Conservation (phyloP, 1,140 invertebrate species). For the Maniola jurtina region DNA sequence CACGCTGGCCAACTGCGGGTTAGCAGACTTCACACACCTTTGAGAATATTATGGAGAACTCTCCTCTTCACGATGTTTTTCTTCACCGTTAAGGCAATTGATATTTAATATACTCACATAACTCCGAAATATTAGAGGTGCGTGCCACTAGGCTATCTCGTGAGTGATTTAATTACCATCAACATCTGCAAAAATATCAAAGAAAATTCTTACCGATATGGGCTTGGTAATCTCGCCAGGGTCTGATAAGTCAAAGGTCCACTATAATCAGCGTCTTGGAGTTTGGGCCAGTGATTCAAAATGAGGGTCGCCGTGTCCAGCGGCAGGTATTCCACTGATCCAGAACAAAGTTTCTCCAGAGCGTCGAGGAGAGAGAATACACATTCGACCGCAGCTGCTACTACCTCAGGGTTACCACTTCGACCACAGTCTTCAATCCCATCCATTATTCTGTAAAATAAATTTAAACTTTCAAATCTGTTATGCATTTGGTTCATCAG, state of each 20-base stretch:
- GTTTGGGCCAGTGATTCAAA: slow-evolving; percentile 84
- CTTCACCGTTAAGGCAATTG: too few relatives aligned
- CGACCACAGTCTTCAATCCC: slow-evolving; percentile 91
- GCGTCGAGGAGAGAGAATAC: slow-evolving; percentile 90
- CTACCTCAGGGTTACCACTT: slow-evolving; percentile 84
- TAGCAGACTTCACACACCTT: too few relatives aligned
- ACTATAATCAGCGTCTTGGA: slow-evolving; percentile 90
- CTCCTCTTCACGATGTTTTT: too few relatives aligned
- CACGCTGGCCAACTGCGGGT: too few relatives aligned
- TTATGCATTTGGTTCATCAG: too few relatives aligned
- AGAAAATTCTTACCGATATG: slow-evolving; percentile 80
- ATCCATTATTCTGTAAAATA: slow-evolving; percentile 88
- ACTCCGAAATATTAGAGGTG: too few relatives aligned
- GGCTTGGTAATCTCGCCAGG: slow-evolving; percentile 88
- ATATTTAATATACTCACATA: too few relatives aligned
- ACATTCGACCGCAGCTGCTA: slow-evolving; percentile 90
- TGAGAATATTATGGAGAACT: too few relatives aligned
- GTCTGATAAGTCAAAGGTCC: slow-evolving; percentile 91
- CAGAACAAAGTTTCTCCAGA: slow-evolving; percentile 88
- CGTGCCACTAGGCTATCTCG: too few relatives aligned
- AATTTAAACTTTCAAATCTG: background rate
- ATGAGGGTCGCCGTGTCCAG: slow-evolving; percentile 81
- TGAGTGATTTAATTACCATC: too few relatives aligned
- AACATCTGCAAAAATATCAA: background rate
- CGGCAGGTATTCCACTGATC: slow-evolving; percentile 80